Base-by-base conservation (phyloP, 2,888 invertebrate species). In the Drosophila lutescens region DNA sequence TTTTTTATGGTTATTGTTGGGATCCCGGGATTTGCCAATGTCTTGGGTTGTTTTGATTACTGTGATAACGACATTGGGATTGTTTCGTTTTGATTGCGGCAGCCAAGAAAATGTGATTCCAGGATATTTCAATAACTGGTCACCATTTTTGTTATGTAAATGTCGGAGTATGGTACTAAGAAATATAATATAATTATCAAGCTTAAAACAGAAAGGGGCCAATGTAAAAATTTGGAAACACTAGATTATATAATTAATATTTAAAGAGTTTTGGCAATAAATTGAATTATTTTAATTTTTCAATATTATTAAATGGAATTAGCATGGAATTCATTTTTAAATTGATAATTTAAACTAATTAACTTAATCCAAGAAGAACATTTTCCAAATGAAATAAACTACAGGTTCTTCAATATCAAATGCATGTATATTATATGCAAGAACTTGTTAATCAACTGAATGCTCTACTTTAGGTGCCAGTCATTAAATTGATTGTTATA, bases 81-180 rank as follows among this genome's bases (percentile, higher is more conserved):
- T 54, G 66, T 40, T 54, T 68, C 68, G 46, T 69, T 66, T 69
- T 69, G 66, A 69, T 69, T 69, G 34, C n/a, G 20, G 12, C n/a
- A 12, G 54, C 17, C 30, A 46, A 46, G 49, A 23, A 54, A 46
- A 15, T 32, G n/a, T 23, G 30, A 12, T 36, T 6, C 20, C 4
- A n/a, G 55, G 13, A 30, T 44, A 15, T 49, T 12, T 5, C 8
- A 43, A 43, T 2, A 12, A 13, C 2, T 23, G 7, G 2, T 7
- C 2, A 2, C 12, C 4, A 6, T 0, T 10, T 43, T 43, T 5
- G 17, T 43, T 43, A 20, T 5, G 10, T 43, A 43, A 43, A 3
- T 40, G 9, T 26, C 7, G 26, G 7, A 26, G 26, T 15, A 9
- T 41, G 1, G 40, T 10, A 10, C 12, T 36, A 12, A 36, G 5